These are phyloP conservation scores for Harpegnathos saltator DNA, from an alignment of 1,140 invertebrate genomes.

Conservation along the genomic window DNA sequence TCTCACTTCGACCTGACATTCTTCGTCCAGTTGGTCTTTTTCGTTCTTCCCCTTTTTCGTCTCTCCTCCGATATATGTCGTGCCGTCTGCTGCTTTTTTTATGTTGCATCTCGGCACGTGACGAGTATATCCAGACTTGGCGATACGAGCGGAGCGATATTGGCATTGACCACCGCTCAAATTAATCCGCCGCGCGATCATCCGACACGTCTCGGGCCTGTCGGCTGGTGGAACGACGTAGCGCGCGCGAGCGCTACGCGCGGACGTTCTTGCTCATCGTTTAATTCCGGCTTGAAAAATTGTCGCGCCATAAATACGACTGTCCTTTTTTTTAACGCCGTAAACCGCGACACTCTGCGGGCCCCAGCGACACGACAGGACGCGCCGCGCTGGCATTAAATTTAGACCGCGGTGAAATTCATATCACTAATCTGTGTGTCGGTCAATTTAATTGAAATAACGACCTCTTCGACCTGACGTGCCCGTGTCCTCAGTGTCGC, in stretches of 20 bases:
- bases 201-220: slow-evolving; percentile 32
- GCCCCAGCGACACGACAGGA: not conserved
- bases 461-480: not conserved
- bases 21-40: not conserved
- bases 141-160: slow-evolving; percentile 10
- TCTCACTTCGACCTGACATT: not conserved
- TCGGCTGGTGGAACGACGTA: too few species aligned
- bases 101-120: not conserved
- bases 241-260: not conserved
- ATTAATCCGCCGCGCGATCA: slow-evolving; percentile 38
- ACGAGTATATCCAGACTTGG: not conserved
- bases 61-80: too few species aligned
- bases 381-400: slow-evolving; percentile 55
- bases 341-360: slow-evolving; percentile 25
- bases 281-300: slow-evolving; percentile 67
- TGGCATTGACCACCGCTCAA: slow-evolving; percentile 37
- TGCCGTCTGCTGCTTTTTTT: too few species aligned
- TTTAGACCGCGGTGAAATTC: slow-evolving; percentile 64
- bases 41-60: not conserved
- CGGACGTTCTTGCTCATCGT: slow-evolving; percentile 10
- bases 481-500: not conserved
- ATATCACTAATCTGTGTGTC: slow-evolving; percentile 68
- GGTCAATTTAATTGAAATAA: slow-evolving; percentile 66
- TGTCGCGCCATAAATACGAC: slow-evolving; percentile 50
- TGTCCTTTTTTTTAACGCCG: slow-evolving; percentile 18